Evolutionary conservation across 2,888 invertebrate species (phyloP), one percentile per base, ranked within the genome.

Genomic region (Augochlorella aurata): DNA sequence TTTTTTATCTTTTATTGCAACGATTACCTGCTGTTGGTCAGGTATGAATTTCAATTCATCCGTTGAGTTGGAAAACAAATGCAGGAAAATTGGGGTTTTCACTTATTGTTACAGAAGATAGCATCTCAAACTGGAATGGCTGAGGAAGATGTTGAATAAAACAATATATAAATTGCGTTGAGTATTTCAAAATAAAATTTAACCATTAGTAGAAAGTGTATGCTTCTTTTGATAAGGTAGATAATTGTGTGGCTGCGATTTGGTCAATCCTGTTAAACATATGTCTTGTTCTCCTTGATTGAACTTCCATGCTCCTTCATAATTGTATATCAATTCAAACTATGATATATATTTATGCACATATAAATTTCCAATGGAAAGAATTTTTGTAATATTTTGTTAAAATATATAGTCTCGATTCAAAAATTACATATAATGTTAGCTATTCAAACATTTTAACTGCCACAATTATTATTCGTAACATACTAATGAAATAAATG

Each of bases 1-100:
- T 99, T 93, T 99, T 99, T 95, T 97, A 97, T 90, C 95, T 98
- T 91, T 95, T 99, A 45, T 95, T 98, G 85, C 96, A 98, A 94
- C 96, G 97, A 93, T 94, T 98, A 89, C 97, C 98, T 0, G 94
- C 95, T 80, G 96, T 94, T 71, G 94, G 94, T 75, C 94, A 95
- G 94, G 95, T 95, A 93, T 69, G 72, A 45, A 77, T 61, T n/a
- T n/a, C 47, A 1, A 68, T 49, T 21, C 9, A 18, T 0, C 14
- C 9, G 24, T n/a, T 16, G 10, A 7, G 12, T 24, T 47, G 18
- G 18, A 29, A 12, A 12, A 16, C 1, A 49, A 29, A 54, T 71
- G 54, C 70, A 16, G 18, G 44, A 74, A 69, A 47, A 66, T 73
- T 67, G 79, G 67, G 9, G 65, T 68, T 69, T 68, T 70, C 65